These are phyloP conservation scores for Drosophila birchii DNA, from an alignment of 2,888 invertebrate species.

Conservation along the genomic window DNA sequence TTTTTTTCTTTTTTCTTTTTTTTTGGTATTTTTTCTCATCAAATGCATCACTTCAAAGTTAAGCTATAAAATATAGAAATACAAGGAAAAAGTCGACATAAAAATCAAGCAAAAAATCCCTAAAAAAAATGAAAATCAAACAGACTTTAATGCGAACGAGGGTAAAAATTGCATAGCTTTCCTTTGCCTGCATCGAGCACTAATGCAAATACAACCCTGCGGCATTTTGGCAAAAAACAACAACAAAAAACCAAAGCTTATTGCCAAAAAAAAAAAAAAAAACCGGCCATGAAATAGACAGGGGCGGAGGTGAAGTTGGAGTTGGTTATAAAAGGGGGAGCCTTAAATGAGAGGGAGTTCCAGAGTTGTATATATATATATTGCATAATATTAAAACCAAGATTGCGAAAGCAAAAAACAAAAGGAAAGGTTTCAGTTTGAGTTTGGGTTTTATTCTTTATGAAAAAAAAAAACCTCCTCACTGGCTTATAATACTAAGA, in stretches of 20 bases:
- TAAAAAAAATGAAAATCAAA: not conserved
- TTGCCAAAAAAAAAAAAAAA: constrained; percentile 79
- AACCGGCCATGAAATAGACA: not conserved
- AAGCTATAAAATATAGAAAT: constrained; percentile 33
- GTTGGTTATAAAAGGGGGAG: not conserved
- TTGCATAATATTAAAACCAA: constrained; percentile 73
- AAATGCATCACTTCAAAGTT: constrained; percentile 39
- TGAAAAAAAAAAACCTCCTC: constrained; percentile 9
- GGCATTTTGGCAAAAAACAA: constrained; percentile 60
- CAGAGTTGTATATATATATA: constrained; percentile 46
- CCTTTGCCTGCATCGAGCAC: constrained; percentile 45
- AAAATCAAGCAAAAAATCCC: not conserved
- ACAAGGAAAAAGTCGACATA: not conserved
- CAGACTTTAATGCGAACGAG: constrained; percentile 28
- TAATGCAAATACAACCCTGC: constrained; percentile 81
- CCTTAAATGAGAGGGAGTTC: constrained; percentile 18
- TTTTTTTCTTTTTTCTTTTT: not conserved
- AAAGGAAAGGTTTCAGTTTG: constrained; percentile 18
- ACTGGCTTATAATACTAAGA: constrained; percentile 48
- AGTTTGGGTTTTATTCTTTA: constrained; percentile 8
- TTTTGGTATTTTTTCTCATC: not conserved
- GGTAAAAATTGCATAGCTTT: constrained; percentile 43
- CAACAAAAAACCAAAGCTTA: constrained; percentile 65
- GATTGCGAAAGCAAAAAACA: constrained; percentile 52
- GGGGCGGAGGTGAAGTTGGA: constrained; percentile 1